Conservation (phyloP, 1,140 invertebrate species). For the Anadara kagoshimensis region DNA sequence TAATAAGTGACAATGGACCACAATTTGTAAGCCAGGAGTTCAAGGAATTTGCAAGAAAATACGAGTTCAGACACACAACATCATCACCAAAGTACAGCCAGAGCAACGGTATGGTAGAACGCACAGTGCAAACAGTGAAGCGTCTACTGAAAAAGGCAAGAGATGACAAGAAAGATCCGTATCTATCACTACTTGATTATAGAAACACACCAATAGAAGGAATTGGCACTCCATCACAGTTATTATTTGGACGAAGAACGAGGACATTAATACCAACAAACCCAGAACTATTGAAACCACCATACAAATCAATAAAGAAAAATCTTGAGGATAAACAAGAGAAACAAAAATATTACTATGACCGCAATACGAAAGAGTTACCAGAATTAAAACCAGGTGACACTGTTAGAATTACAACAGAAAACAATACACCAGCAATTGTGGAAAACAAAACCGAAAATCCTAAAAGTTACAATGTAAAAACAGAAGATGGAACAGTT, state of each 20-base stretch:
- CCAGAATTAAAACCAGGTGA: not conserved
- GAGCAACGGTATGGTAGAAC: slow-evolving; percentile 47
- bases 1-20: slow-evolving; percentile 40
- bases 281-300: not conserved
- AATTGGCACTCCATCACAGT: slow-evolving; percentile 9
- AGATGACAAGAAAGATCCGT: slow-evolving; percentile 1
- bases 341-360: not conserved
- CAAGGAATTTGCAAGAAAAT: slow-evolving; percentile 28
- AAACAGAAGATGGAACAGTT: not conserved
- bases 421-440: not conserved
- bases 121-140: slow-evolving; percentile 49
- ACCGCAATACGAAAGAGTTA: not conserved
- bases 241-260: slow-evolving; percentile 11
- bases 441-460: not conserved
- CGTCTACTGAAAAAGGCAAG: slow-evolving; percentile 25
- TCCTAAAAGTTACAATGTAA: not conserved
- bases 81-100: slow-evolving; percentile 35
- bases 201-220: slow-evolving; percentile 10
- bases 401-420: not conserved
- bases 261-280: slow-evolving; percentile 9
- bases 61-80: slow-evolving; percentile 48
- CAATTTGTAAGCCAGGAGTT: slow-evolving; percentile 43
- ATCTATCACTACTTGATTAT: slow-evolving; percentile 10
- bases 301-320: not conserved
- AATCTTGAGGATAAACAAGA: not conserved